phyloP scores from a whole-genome alignment of 2,113 vertebrate genomes.

The Etia nguti region DNA sequence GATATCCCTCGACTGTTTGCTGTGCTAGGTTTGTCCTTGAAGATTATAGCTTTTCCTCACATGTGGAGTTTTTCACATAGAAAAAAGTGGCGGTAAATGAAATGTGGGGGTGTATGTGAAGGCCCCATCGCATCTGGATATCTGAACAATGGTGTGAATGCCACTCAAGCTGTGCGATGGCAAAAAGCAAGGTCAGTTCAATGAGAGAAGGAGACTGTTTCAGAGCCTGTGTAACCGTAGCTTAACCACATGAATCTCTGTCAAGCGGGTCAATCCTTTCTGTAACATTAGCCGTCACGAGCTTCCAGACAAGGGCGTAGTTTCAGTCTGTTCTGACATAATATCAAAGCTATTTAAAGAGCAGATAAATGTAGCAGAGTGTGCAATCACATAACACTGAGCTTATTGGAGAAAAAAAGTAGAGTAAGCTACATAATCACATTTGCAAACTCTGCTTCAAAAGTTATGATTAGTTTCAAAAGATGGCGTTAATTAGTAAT shows the following conservation, averaged over 20 bases:
- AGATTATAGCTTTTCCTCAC: neutral
- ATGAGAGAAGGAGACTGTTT: neutral
- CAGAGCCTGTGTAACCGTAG: neutral
- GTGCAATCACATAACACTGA: neutral
- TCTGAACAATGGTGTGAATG: neutral
- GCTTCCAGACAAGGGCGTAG: neutral
- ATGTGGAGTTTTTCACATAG: neutral
- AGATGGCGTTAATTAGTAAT: neutral
- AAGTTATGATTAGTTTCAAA: neutral
- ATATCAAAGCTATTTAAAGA: neutral
- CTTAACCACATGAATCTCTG: neutral
- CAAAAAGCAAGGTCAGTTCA: neutral
- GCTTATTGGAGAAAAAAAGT: neutral
- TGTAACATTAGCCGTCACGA: neutral
- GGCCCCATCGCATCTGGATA: neutral
- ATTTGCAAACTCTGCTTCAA: neutral
- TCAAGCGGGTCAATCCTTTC: neutral
- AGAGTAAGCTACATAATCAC: neutral
- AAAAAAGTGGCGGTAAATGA: neutral
- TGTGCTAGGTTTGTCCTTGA: conserved; percentile 14
- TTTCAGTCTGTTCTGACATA: neutral
- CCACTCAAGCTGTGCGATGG: neutral
- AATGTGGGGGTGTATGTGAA: neutral
- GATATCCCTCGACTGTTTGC: neutral
- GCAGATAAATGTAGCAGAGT: neutral